Percentiles rank a stretch among this genome's conserved stretches.
These are phyloP conservation scores for Drosophila tristis DNA, from an alignment of 1,140 invertebrate genomes.

Conservation along the genomic window DNA sequence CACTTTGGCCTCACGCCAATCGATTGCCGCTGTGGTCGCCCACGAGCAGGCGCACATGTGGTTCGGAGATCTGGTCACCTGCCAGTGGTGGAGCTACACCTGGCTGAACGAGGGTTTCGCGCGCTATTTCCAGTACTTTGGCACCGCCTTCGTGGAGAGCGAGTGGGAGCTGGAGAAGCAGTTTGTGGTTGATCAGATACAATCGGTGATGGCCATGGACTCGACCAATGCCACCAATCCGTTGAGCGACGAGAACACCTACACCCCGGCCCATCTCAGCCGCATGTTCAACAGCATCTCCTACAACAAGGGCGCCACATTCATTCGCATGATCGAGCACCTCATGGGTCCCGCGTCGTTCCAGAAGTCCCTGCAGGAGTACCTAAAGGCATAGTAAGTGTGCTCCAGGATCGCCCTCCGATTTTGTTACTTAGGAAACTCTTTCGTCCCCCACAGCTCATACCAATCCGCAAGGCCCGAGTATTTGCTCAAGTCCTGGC, in stretches of 20 bases:
- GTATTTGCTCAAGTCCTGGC: slow-evolving; percentile 88
- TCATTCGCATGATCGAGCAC: slow-evolving; percentile 91
- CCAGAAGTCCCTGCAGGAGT: slow-evolving; percentile 86
- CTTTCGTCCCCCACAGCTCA: slow-evolving; percentile 24
- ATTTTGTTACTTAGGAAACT: neutral
- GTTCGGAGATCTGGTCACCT: slow-evolving; percentile 89
- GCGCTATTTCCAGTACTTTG: slow-evolving; percentile 89
- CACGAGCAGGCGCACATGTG: slow-evolving; percentile 89
- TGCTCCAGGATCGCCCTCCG: too few species aligned
- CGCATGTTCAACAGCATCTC: slow-evolving; percentile 87
- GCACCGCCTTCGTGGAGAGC: slow-evolving; percentile 85
- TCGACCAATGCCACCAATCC: slow-evolving; percentile 87
- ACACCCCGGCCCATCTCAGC: slow-evolving; percentile 85
- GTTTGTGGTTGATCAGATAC: slow-evolving; percentile 88
- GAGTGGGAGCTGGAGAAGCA: slow-evolving; percentile 85
- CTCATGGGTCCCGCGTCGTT: slow-evolving; percentile 88
- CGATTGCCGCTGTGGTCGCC: slow-evolving; percentile 86
- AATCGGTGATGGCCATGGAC: slow-evolving; percentile 88
- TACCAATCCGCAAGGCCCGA: slow-evolving; percentile 85
- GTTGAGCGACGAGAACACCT: slow-evolving; percentile 85
- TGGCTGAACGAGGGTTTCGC: slow-evolving; percentile 91
- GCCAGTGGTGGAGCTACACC: slow-evolving; percentile 88
- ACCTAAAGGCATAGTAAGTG: slow-evolving; percentile 85
- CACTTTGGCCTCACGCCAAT: slow-evolving; percentile 85
- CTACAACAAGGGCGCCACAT: slow-evolving; percentile 88